Base-by-base conservation (phyloP, 35 echinoderm and acorn worm genomes). In the Apostichopus californicus region DNA sequence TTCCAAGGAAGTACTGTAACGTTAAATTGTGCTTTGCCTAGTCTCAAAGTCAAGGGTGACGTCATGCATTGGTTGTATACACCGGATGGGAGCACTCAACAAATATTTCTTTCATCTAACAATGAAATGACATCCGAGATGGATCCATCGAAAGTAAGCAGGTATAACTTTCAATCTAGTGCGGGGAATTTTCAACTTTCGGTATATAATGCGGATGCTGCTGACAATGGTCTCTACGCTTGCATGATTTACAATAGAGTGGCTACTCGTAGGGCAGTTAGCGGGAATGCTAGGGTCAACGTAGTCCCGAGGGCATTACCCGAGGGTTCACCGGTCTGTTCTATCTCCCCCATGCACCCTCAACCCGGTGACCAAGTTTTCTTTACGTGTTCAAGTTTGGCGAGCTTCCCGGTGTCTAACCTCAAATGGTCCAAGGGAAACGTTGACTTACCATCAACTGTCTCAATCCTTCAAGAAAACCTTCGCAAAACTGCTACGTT, bases 191-290 rank as follows among this genome's bases (percentile, higher is more conserved):
- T 90, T 90, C 54, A 54, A 54, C 88, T 90, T 13, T 34, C 66
- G 68, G 77, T 90, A 77, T 21, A 78, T 18, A 90, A 90, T 54
- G 65, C 88, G 28, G 73, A 77, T 14, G 56, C 12, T 4, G 22
- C 66, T 14, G 88, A 90, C 46, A 77, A n/a, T 9, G 88, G 88
- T 52, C 9, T 26, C 13, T 90, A 90, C 54, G 88, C 88, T 52
- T 90, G 88, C 56, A 90, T 90, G 88, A 78, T 90, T n/a, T 90
- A 90, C 73, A 73, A 78, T 72, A 78, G 77, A 17, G 61, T 73
- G 8, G 21, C 25, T 8, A 78, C 73, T 6, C 12, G 88, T 55
- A 55, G 88, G 28, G 88, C 88, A 1, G 21, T 90, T 1, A 77
- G 68, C 28, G 34, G 88, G 15, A 22, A 7, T 90, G 88, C 88